Conservation (phyloP, 1,140 invertebrate genomes). For the Hylyphantes graminicola region DNA sequence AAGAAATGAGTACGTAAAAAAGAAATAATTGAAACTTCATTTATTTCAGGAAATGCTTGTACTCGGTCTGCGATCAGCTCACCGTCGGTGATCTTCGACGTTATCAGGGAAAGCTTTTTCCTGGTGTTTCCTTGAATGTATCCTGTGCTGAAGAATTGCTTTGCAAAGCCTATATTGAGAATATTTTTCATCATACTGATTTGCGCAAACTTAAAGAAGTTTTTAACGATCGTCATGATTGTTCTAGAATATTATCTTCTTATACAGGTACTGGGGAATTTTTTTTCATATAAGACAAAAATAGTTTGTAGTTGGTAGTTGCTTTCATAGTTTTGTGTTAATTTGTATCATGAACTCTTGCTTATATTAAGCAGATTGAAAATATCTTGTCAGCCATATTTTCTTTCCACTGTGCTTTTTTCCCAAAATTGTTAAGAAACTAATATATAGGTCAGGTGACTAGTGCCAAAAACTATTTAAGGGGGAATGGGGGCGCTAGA, state of each 20-base stretch:
- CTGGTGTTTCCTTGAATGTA: neutral
- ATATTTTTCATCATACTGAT: neutral
- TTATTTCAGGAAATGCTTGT: constrained; percentile 16
- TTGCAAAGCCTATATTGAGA: neutral
- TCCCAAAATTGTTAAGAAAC: too few species aligned
- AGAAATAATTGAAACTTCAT: neutral
- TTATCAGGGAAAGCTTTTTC: constrained; percentile 6
- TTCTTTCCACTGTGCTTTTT: too few species aligned
- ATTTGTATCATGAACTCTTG: too few species aligned
- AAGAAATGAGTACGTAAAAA: too few species aligned
- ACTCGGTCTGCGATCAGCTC: constrained; percentile 7
- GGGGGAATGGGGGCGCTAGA: too few species aligned
- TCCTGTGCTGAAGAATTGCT: constrained; percentile 22
- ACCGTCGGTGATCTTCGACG: neutral
- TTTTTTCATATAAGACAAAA: too few species aligned
- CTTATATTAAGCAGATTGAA: too few species aligned
- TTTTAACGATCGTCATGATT: neutral
- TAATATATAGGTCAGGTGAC: too few species aligned
- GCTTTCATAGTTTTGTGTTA: too few species aligned
- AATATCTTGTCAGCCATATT: too few species aligned
- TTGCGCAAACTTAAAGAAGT: neutral
- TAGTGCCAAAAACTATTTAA: too few species aligned
- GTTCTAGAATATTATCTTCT: neutral
- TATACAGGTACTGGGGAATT: neutral
- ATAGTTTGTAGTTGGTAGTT: too few species aligned